Percentiles rank a stretch among this genome's conserved stretches.
phyloP scores from a whole-genome alignment of 2,888 invertebrate species.

The Ectropis crepuscularia region DNA sequence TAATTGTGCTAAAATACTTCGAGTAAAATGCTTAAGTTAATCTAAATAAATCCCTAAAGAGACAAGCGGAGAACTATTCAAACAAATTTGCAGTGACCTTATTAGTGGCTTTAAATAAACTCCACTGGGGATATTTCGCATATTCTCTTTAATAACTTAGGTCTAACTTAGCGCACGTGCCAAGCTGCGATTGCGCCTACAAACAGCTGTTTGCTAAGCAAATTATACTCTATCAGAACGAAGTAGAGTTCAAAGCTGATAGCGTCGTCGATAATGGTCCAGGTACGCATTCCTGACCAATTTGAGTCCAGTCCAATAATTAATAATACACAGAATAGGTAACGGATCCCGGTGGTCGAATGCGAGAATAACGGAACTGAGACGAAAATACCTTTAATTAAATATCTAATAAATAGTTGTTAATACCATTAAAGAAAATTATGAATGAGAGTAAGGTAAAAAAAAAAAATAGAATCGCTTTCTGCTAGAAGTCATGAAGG shows the following conservation, averaged over 20 bases:
- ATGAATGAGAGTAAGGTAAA: too few relatives aligned
- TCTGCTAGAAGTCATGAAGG: too few relatives aligned
- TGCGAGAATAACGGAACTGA: constrained; percentile 30
- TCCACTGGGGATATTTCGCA: constrained; percentile 34
- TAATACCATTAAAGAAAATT: too few relatives aligned
- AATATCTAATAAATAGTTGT: too few relatives aligned
- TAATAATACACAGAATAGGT: constrained; percentile 41
- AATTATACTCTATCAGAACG: not conserved
- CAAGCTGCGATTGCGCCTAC: constrained; percentile 24
- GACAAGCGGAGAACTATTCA: constrained; percentile 31
- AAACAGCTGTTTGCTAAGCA: not conserved
- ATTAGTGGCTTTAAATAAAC: constrained; percentile 34
- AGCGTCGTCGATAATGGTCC: constrained; percentile 4
- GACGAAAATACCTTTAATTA: constrained; percentile 25
- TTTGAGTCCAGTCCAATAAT: constrained; percentile 44
- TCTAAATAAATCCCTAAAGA: constrained; percentile 18
- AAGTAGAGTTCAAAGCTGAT: constrained; percentile 22
- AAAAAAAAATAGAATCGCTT: too few relatives aligned
- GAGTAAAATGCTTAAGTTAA: constrained; percentile 14
- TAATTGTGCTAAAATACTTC: not conserved
- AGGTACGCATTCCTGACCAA: constrained; percentile 41
- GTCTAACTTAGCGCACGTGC: constrained; percentile 44
- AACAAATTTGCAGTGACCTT: constrained; percentile 31
- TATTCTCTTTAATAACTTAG: constrained; percentile 39
- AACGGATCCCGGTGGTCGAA: constrained; percentile 33